Evolutionary conservation across 2,113 vertebrate genomes (phyloP).

Genomic region (Hyaena hyaena): DNA sequence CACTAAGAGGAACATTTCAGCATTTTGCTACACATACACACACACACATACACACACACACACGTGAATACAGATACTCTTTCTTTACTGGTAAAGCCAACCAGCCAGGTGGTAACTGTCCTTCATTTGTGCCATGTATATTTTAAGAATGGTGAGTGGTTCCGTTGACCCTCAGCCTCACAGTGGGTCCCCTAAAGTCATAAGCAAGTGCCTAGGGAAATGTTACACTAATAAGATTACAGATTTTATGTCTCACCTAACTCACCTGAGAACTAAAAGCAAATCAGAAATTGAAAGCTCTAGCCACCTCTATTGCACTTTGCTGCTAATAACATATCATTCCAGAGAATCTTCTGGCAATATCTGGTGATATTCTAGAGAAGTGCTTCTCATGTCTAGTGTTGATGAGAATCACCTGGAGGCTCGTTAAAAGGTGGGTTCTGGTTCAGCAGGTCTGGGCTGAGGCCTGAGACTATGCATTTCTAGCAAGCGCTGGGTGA

Average conservation of each 20-base stretch:
- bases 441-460: background rate
- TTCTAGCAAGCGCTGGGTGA: background rate
- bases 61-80: background rate
- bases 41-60: background rate
- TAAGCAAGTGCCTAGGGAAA: background rate
- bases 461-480: background rate
- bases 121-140: fast-evolving
- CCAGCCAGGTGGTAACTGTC: background rate
- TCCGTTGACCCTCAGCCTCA: background rate
- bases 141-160: background rate
- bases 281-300: background rate
- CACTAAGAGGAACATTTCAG: background rate
- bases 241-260: background rate
- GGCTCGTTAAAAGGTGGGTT: background rate
- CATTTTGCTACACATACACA: background rate
- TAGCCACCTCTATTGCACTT: background rate
- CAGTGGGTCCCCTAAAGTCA: background rate
- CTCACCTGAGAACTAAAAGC: background rate
- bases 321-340: background rate
- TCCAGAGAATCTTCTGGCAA: no score
- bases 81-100: background rate
- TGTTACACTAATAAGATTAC: background rate
- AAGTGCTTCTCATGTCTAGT: background rate
- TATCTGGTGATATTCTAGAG: background rate
- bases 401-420: background rate